Base-by-base conservation (phyloP, 2,797 vertebrate genomes). In the Anabas testudineus region DNA sequence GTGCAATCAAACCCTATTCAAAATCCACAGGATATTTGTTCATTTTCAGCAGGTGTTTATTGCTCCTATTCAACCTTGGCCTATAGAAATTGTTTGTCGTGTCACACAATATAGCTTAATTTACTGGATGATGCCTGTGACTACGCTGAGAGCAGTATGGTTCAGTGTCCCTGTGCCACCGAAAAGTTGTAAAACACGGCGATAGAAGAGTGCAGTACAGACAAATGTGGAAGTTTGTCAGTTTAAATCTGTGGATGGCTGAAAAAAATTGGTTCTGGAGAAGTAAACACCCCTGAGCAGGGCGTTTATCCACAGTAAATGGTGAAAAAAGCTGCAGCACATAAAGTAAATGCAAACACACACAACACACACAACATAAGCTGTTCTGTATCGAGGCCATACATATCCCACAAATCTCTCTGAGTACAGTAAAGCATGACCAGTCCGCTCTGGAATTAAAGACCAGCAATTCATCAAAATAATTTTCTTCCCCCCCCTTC, bases 401-500 rank as follows among this genome's bases (percentile, higher is more conserved):
- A 62, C 32, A 32, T 62, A 66, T 73, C 66, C 66, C 53, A 65
- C 58, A 71, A 70, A 61, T 65, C 69, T 80, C 69, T 80, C 10
- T 8, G 37, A 32, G 54, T 18, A 71, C 62, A 71, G 54, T 56
- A 57, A 74, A 80, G 57, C 42, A 49, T 58, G 64, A 78, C 45
- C 49, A 1, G 30, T 9, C 16, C 15, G 53, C 41, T 68, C 47
- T 52, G 51, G 60, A 81, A 74, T 81, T 60, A 84, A 88, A 79
- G 32, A 13, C 57, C 5, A 1, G 75, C 60, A 53, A 79, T 82
- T 74, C 67, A 65, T 82, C 83, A 73, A 62, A 77, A 70, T 43
- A 30, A 54, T 39, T 61, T 67, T n/a, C 30, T 39, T 8, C 28
- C 19, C 28, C 19, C 30, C 54, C 28, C 19, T 28, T 19, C 30